phyloP scores from a whole-genome alignment of 1,140 invertebrate species.

The Camponotus vicinus region DNA sequence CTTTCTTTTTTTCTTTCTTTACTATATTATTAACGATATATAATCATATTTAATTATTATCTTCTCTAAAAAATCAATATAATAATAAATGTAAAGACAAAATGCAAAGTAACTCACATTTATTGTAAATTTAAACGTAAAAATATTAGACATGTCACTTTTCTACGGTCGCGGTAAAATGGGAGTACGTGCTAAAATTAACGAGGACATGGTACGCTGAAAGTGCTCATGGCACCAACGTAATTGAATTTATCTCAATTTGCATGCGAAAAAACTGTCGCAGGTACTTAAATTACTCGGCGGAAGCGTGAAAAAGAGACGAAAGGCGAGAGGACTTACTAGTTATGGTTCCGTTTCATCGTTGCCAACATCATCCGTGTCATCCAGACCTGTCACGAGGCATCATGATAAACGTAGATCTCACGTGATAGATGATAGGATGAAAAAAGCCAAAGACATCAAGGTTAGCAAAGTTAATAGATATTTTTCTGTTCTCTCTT shows the following conservation, averaged over 20 bases:
- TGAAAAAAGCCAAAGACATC: slow-evolving; percentile 92
- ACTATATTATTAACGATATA: background rate
- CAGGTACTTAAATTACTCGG: slow-evolving; percentile 93
- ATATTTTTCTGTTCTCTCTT: background rate
- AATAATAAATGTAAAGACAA: background rate
- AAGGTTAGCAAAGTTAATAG: slow-evolving; percentile 85
- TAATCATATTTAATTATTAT: background rate
- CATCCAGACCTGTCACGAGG: slow-evolving; percentile 89
- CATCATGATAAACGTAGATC: slow-evolving; percentile 88
- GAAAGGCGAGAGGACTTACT: slow-evolving; percentile 85
- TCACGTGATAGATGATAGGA: slow-evolving; percentile 87
- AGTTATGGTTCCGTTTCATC: slow-evolving; percentile 93
- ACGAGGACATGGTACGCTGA: background rate
- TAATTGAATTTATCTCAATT: slow-evolving; percentile 49
- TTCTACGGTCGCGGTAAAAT: slow-evolving; percentile 1
- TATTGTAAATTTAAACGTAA: background rate
- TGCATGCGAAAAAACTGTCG: slow-evolving; percentile 53
- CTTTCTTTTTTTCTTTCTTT: background rate
- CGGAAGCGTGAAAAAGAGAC: slow-evolving; percentile 88
- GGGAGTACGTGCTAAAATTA: background rate
- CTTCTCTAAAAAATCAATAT: background rate
- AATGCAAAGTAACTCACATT: background rate
- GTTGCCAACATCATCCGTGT: slow-evolving; percentile 93
- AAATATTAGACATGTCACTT: background rate
- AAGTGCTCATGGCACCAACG: slow-evolving; percentile 3